Base-by-base conservation (phyloP, 2,113 vertebrate species). In the Diphyllodes magnificus region DNA sequence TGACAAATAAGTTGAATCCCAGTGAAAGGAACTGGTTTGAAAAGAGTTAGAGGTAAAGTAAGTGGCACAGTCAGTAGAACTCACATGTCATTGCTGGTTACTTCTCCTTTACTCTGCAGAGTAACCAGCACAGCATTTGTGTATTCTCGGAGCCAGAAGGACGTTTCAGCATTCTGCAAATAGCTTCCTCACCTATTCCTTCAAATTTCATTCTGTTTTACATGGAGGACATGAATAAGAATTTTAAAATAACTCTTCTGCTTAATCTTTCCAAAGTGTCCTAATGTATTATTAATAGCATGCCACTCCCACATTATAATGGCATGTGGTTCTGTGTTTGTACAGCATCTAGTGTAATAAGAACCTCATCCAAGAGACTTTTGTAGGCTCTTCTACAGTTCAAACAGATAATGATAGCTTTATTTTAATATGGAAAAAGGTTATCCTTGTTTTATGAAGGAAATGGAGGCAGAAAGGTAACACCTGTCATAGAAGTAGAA, bases 161-260 rank as follows among this genome's bases (percentile, higher is more conserved):
- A 45, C 64, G 64, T 73, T 86, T 78, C 19, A 56, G 44, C 25
- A 60, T 90, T 89, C 69, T 89, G 86, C 51, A 75, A 68, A 78
- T 77, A 71, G 15, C 81, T 91, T 80, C 50, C 50, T 88, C 70
- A 72, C 60, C 47, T 92, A 16, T 66, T 80, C 0, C 0, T 95
- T 94, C 85, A 86, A 39, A 61, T 80, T 82, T 91, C 7, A 39
- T 88, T 91, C 13, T 93, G 13, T 70, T 86, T 86, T 66, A 56
- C 16, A 9, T 66, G 61, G 60, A 88, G 49, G 51, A 84, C 82
- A 69, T 76, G 9, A 86, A 73, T 83, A 94, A 90, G 82, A 86
- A 90, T 93, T 95, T 93, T 35, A 71, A 94, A 92, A 75, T 90
- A 66, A 66, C 76, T 90, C 78, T 71, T 82, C 60, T 86, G 40